phyloP scores from a whole-genome alignment of 2,113 vertebrate species.

The Taurulus bubalis region DNA sequence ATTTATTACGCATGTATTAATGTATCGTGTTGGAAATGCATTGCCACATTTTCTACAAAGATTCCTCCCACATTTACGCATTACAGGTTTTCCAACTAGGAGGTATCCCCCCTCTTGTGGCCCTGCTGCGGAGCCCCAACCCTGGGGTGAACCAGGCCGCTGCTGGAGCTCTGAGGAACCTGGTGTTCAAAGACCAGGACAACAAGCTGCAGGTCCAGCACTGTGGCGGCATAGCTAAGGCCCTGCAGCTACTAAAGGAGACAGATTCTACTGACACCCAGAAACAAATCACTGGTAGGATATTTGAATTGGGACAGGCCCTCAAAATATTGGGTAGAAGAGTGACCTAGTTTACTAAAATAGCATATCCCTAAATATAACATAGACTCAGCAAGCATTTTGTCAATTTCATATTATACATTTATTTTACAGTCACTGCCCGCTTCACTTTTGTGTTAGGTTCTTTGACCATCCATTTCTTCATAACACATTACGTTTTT shows the following conservation, averaged over 20 bases:
- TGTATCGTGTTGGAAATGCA: not conserved
- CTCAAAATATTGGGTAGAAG: not conserved
- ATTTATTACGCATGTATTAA: not conserved
- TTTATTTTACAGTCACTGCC: not conserved
- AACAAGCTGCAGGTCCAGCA: conserved; percentile 90
- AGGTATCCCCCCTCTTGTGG: conserved; percentile 87
- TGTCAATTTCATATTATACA: not conserved
- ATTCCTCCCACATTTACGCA: not conserved
- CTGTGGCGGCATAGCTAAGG: conserved; percentile 86
- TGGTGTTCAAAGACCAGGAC: conserved; percentile 86
- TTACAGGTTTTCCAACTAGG: conserved; percentile 85
- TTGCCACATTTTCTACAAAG: not conserved
- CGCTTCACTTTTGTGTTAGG: not conserved
- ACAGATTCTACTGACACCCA: conserved; percentile 87
- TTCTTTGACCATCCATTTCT: not conserved
- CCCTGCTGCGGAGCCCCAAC: conserved; percentile 86
- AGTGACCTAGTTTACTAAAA: not conserved
- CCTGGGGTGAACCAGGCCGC: conserved; percentile 84
- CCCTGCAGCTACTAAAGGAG: conserved; percentile 85
- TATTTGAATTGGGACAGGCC: not conserved
- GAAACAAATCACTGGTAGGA: conserved; percentile 91
- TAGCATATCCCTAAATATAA: not conserved
- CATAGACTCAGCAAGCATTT: not conserved
- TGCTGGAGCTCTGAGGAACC: conserved; percentile 91
- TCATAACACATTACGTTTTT: not conserved